Evolutionary conservation across 2,797 vertebrate genomes (phyloP).

Genomic region (Avahi laniger): DNA sequence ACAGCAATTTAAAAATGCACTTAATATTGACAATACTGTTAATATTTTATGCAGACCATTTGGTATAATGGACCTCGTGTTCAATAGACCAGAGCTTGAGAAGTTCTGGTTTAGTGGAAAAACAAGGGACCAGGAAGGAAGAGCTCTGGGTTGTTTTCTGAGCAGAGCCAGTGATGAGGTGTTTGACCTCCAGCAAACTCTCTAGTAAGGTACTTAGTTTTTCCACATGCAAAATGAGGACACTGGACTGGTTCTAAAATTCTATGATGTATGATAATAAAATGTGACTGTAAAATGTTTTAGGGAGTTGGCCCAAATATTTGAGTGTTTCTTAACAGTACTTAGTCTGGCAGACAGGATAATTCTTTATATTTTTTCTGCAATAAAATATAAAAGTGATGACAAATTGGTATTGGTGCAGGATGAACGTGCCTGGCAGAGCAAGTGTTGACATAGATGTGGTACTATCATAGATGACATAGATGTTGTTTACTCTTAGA

Average conservation of each 20-base stretch:
- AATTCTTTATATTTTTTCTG: not conserved
- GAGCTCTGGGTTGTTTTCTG: not conserved
- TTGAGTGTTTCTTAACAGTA: conserved; percentile 20
- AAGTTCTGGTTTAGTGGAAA: not conserved
- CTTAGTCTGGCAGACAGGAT: not conserved
- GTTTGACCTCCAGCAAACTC: not conserved
- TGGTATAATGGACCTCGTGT: not conserved
- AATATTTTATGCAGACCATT: not conserved
- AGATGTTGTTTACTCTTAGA: not conserved
- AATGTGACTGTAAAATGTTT: not conserved
- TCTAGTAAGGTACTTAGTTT: not conserved
- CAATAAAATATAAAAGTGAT: not conserved
- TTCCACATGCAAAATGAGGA: not conserved
- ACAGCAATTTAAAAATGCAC: not conserved
- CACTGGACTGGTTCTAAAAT: not conserved
- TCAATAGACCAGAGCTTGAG: not conserved
- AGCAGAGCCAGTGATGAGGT: not conserved
- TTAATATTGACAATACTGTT: not conserved
- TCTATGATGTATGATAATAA: not conserved
- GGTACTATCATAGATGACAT: not conserved
- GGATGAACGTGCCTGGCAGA: not conserved
- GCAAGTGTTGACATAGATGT: not conserved
- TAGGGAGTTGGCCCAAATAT: not conserved
- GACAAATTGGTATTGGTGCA: not conserved
- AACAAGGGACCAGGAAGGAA: not conserved